phyloP scores from a whole-genome alignment of 2,888 invertebrate genomes.

The Esperia sulphurella region DNA sequence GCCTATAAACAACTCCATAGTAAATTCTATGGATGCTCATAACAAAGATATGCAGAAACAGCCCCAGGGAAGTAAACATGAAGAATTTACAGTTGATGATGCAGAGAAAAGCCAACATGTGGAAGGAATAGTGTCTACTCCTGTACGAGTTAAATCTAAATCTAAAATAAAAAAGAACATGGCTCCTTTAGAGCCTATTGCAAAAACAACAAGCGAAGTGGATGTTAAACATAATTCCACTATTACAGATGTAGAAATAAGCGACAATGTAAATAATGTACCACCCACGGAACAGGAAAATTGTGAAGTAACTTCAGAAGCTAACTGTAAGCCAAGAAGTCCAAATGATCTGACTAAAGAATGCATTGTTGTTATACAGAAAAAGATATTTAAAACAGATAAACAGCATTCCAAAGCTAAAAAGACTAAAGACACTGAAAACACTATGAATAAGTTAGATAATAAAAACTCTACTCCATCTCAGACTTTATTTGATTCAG shows the following conservation, averaged over 20 bases:
- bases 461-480: constrained; percentile 21
- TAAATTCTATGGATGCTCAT: not conserved
- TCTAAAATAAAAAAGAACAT: constrained; percentile 23
- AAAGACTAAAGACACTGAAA: not conserved
- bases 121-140: constrained; percentile 18
- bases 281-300: constrained; percentile 1
- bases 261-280: constrained; percentile 7
- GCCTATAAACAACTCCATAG: not conserved
- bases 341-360: constrained; percentile 66
- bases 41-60: not conserved
- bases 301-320: constrained; percentile 8
- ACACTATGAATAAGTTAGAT: constrained; percentile 7
- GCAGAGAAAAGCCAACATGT: not conserved
- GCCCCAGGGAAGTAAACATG: not conserved
- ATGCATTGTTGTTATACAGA: constrained; percentile 67
- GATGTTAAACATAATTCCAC: not conserved
- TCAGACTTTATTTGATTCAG: constrained; percentile 52
- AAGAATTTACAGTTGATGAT: not conserved
- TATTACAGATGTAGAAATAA: constrained; percentile 2
- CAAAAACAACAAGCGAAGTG: not conserved
- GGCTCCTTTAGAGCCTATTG: not conserved
- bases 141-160: constrained; percentile 28
- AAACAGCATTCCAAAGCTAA: constrained; percentile 5
- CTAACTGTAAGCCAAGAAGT: constrained; percentile 35
- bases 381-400: constrained; percentile 51